Evolutionary conservation across 2,797 vertebrate genomes (phyloP).

Genomic region (Loris lydekkerianus): DNA sequence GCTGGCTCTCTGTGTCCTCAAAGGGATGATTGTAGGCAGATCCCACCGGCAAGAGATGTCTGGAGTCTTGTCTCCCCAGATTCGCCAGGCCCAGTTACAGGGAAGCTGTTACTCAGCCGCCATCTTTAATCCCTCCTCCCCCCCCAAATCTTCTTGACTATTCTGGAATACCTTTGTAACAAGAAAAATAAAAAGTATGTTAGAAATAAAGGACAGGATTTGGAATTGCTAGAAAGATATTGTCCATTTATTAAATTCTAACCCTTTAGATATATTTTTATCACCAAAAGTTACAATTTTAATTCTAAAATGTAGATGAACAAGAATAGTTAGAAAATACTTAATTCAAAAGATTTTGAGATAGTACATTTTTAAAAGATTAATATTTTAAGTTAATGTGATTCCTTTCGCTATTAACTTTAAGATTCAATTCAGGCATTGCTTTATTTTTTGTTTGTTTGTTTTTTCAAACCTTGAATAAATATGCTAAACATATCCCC

Average conservation of each 20-base stretch:
- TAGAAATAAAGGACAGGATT: not conserved
- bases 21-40: too few species aligned
- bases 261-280: not conserved
- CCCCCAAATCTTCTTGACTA: not conserved
- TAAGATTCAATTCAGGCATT: slow-evolving; percentile 10
- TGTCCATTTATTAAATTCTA: not conserved
- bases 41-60: too few species aligned
- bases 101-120: too few species aligned
- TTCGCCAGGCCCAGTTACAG: too few species aligned
- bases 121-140: too few species aligned
- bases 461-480: not conserved
- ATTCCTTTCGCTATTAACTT: not conserved
- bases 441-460: not conserved
- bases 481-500: not conserved
- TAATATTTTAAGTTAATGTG: slow-evolving; percentile 16
- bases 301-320: slow-evolving; percentile 24
- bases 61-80: too few species aligned
- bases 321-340: not conserved
- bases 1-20: too few species aligned
- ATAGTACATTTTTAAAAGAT: not conserved
- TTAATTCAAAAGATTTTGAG: not conserved
- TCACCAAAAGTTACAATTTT: not conserved
- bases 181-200: not conserved
- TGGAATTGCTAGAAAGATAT: not conserved
- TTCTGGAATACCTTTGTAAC: not conserved